Conservation (phyloP, 2,113 vertebrate genomes). For the Arenaria interpres region DNA sequence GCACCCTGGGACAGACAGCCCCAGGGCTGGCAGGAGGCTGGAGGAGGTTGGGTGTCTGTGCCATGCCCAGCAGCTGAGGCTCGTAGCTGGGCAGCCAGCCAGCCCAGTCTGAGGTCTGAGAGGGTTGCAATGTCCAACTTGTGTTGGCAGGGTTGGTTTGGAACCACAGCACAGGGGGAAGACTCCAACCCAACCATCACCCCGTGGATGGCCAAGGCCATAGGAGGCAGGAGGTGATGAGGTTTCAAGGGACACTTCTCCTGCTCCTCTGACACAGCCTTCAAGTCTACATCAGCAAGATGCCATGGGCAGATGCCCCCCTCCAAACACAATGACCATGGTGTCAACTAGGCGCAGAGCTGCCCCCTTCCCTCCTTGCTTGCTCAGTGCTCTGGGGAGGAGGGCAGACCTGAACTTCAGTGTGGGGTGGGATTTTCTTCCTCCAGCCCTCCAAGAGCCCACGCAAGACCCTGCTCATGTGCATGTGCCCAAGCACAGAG, state of each 20-base stretch:
- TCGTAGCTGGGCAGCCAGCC: not conserved
- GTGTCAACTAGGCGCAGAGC: not conserved
- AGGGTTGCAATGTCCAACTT: not conserved
- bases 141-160: not conserved
- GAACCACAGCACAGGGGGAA: not conserved
- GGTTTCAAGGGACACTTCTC: not conserved
- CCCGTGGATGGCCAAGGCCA: too few species aligned
- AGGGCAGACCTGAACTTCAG: not conserved
- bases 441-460: not conserved
- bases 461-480: not conserved
- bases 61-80: not conserved
- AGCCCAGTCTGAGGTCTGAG: not conserved
- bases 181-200: too few species aligned
- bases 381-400: not conserved
- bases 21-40: not conserved
- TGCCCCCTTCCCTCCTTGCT: not conserved
- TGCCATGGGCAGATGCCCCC: not conserved
- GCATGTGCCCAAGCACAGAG: accelerated
- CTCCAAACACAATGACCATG: accelerated
- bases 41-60: too few species aligned
- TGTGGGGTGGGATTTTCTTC: not conserved
- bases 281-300: not conserved
- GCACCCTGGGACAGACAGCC: not conserved
- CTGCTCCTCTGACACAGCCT: not conserved
- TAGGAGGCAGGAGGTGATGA: not conserved